Evolutionary conservation across 2,888 invertebrate genomes (phyloP), one percentile per base, ranked within the genome.

Genomic region (Drosophila falleni): DNA sequence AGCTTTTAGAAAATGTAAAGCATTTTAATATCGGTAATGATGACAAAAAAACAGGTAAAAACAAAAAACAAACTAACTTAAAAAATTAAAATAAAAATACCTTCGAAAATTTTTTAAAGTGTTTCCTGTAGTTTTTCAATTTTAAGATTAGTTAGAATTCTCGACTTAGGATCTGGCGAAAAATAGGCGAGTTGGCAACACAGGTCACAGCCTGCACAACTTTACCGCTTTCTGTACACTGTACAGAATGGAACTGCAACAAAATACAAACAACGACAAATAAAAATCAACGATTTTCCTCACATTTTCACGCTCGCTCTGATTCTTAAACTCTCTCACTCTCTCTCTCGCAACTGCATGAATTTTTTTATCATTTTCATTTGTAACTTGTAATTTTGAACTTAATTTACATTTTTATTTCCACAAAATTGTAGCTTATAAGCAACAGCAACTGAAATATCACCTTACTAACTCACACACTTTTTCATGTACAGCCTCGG

Each of bases 401-500:
- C 58, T 44, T 42, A n/a, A 35, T 39, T 74, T 61, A 47, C 3
- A 11, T 58, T 15, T 54, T 59, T 47, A 23, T 59, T 42, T 15
- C 3, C 15, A 16, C 39, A 9, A 70, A 73, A 71, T 55, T 41
- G 8, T 50, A 42, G 60, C 33, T 41, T 16, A 11, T 46, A 19
- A 46, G 15, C 35, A 15, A 11, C 11, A 11, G 11, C 11, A 19
- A 4, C 8, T n/a, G 31, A 33, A n/a, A 2, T 31, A 16, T 39
- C 16, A 0, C 3, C 8, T 35, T 29, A 3, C 3, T 41, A 41
- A 47, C 11, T 26, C 10, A 10, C 26, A 3, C 9, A 26, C 31
- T 31, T 16, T 19, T 49, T 16, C 15, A 0, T 47, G 90, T 91
- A 26, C 91, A 97, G 97, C 96, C 82, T 96, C 96, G 74, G 97